Evolutionary conservation across 2,113 vertebrate genomes (phyloP).

Genomic region (Mesocricetus auratus): DNA sequence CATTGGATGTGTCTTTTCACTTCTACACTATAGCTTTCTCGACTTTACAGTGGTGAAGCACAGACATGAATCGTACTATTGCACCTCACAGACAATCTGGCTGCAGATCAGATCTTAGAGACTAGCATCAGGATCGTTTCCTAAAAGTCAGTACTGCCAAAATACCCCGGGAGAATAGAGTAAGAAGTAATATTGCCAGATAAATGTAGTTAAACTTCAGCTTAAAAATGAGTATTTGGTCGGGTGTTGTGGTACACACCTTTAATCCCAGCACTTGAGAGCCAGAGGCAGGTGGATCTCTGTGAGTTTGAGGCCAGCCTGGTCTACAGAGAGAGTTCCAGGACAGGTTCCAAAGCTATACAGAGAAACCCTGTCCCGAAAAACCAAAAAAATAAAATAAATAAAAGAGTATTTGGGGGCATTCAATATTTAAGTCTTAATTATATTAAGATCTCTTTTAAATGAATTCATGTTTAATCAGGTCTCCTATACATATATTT

Average conservation of each 20-base stretch:
- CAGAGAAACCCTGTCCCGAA: too few species aligned
- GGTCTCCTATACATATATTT: not conserved
- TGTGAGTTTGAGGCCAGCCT: too few species aligned
- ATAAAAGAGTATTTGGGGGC: not conserved
- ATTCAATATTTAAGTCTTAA: not conserved
- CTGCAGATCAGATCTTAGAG: not conserved
- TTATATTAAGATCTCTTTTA: conserved; percentile 10
- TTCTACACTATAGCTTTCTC: not conserved
- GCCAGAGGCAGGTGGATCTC: too few species aligned
- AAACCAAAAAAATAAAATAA: too few species aligned
- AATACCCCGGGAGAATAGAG: not conserved
- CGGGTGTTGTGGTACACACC: too few species aligned
- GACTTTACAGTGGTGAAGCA: not conserved
- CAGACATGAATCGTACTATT: not conserved
- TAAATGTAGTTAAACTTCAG: conserved; percentile 37
- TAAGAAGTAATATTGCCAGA: conserved; percentile 13
- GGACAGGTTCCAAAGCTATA: too few species aligned
- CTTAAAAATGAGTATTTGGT: not conserved
- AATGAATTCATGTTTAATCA: conserved; percentile 21
- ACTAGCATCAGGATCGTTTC: not conserved
- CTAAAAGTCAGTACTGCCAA: not conserved
- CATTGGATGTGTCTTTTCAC: not conserved
- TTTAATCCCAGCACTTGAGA: too few species aligned
- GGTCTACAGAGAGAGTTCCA: too few species aligned
- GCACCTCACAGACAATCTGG: not conserved